Conservation (phyloP, 2,888 invertebrate species). For the Chloromyia formosa region DNA sequence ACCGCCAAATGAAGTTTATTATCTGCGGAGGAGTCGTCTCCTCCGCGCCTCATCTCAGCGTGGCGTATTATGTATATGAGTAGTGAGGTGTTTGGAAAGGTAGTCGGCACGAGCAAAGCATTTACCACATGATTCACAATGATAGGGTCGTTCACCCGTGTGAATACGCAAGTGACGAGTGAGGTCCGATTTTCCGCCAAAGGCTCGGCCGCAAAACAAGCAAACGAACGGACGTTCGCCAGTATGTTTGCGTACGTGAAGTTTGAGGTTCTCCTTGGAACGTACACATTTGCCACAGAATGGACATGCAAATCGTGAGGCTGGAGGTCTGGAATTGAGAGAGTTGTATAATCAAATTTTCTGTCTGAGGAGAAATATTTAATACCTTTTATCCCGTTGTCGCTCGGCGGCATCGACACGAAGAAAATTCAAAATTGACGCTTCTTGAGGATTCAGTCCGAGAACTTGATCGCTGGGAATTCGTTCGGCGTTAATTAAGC, state of each 20-base stretch:
- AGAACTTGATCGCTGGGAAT: slow-evolving; percentile 68
- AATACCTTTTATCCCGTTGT: slow-evolving; percentile 71
- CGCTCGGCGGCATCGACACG: slow-evolving; percentile 70
- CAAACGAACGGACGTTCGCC: slow-evolving; percentile 92
- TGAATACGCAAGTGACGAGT: slow-evolving; percentile 88
- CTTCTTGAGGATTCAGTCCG: slow-evolving; percentile 66
- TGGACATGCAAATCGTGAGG: slow-evolving; percentile 82
- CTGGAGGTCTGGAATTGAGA: slow-evolving; percentile 56
- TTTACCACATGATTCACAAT: slow-evolving; percentile 91
- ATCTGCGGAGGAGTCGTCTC: slow-evolving; percentile 65
- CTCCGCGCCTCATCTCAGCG: slow-evolving; percentile 66
- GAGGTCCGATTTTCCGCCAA: slow-evolving; percentile 87
- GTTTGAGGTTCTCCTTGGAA: slow-evolving; percentile 86
- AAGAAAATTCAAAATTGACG: slow-evolving; percentile 73
- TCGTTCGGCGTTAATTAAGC: slow-evolving; percentile 68
- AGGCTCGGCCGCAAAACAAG: slow-evolving; percentile 86
- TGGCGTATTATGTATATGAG: slow-evolving; percentile 83
- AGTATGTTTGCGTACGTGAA: slow-evolving; percentile 86
- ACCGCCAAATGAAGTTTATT: slow-evolving; percentile 53
- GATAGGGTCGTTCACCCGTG: slow-evolving; percentile 89
- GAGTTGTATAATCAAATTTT: neutral
- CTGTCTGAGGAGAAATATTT: neutral
- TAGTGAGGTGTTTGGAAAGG: slow-evolving; percentile 89
- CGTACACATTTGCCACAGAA: slow-evolving; percentile 90
- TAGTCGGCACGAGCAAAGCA: slow-evolving; percentile 92